These are phyloP conservation scores for Probaryconus sp. DNA, from an alignment of 1,140 invertebrate genomes.

Conservation along the genomic window DNA sequence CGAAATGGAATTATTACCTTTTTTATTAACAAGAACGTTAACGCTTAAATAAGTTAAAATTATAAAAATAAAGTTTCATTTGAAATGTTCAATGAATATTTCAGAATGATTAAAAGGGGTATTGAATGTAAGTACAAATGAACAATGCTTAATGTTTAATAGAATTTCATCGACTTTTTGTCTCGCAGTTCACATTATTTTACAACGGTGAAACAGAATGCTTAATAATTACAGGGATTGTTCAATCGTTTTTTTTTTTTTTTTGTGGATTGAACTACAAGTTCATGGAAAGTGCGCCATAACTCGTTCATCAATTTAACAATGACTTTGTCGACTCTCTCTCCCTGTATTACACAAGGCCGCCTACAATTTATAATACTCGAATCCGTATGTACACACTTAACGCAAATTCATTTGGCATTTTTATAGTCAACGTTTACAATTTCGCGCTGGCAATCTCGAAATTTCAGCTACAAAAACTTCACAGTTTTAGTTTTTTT, in stretches of 20 bases:
- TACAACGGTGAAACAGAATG: constrained; percentile 12
- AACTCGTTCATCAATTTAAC: constrained; percentile 1
- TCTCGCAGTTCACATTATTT: constrained; percentile 2
- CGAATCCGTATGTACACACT: too few relatives aligned
- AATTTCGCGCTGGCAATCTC: not conserved
- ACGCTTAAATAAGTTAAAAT: too few relatives aligned
- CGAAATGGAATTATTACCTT: too few relatives aligned
- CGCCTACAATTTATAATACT: not conserved
- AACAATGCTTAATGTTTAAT: constrained; percentile 27
- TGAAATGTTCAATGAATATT: not conserved
- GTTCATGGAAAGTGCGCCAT: not conserved
- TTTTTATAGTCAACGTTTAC: not conserved
- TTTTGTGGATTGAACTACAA: constrained; percentile 10
- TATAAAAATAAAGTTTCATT: not conserved
- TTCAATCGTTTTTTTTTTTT: constrained; percentile 22
- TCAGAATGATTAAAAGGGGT: not conserved
- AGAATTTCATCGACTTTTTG: constrained; percentile 1
- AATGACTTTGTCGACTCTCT: not conserved
- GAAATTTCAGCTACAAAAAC: too few relatives aligned
- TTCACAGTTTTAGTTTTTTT: too few relatives aligned
- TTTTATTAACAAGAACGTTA: too few relatives aligned
- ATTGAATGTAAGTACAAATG: constrained; percentile 5
- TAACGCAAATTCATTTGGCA: constrained; percentile 2
- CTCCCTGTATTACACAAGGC: too few relatives aligned
- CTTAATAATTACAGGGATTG: constrained; percentile 24